phyloP scores from a whole-genome alignment of 2,888 invertebrate genomes.

The Scaptomyza tumidula region DNA sequence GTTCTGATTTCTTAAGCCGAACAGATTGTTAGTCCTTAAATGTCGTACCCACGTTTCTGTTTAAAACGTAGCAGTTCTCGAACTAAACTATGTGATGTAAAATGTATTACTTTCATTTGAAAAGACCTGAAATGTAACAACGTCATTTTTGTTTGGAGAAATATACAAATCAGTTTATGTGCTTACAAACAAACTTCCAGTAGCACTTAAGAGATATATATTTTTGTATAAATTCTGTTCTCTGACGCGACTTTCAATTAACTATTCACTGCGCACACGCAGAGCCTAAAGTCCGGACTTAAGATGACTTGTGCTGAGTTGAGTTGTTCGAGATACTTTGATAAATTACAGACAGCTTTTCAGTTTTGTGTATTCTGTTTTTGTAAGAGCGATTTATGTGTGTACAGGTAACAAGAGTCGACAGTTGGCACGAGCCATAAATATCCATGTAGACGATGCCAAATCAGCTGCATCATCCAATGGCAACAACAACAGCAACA shows the following conservation, averaged over 20 bases:
- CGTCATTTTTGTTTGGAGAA: background rate
- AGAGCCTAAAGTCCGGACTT: constrained; percentile 36
- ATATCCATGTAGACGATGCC: constrained; percentile 54
- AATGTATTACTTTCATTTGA: too few relatives aligned
- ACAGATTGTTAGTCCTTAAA: too few relatives aligned
- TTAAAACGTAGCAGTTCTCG: too few relatives aligned
- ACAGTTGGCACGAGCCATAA: constrained; percentile 78
- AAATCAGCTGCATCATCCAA: constrained; percentile 74
- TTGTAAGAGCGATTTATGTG: constrained; percentile 49
- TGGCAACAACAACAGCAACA: constrained; percentile 41
- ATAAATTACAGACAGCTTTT: constrained; percentile 64
- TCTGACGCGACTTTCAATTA: constrained; percentile 51
- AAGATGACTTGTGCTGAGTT: constrained; percentile 30
- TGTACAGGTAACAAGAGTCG: constrained; percentile 65
- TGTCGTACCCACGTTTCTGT: too few relatives aligned
- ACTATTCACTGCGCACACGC: constrained; percentile 12
- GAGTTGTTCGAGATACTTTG: constrained; percentile 67
- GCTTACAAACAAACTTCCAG: constrained; percentile 64
- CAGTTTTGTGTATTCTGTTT: constrained; percentile 16
- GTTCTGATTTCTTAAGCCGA: too few relatives aligned
- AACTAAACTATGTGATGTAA: too few relatives aligned
- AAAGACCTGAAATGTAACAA: too few relatives aligned
- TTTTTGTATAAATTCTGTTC: constrained; percentile 53
- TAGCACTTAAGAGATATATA: constrained; percentile 60
- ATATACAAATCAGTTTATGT: constrained; percentile 48